These are phyloP conservation scores for Drosophila nikananu DNA, from an alignment of 1,140 invertebrate species.

Conservation along the genomic window DNA sequence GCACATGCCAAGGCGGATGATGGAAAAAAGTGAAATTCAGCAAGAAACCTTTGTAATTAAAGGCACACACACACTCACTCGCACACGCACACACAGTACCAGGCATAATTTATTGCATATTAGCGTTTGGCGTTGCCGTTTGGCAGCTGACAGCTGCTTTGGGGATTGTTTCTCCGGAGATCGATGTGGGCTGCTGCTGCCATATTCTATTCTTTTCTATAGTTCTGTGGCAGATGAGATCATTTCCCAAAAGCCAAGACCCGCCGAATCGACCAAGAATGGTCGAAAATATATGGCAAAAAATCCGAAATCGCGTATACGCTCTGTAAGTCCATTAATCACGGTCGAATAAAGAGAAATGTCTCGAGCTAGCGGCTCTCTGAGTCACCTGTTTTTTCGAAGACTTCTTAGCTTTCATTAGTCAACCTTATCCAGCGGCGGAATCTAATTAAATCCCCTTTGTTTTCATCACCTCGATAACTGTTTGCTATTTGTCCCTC, in stretches of 20 bases:
- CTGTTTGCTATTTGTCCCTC: conserved; percentile 48
- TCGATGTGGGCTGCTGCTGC: conserved; percentile 56
- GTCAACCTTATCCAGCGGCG: conserved; percentile 43
- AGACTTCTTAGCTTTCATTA: conserved; percentile 45
- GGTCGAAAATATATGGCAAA: conserved; percentile 40
- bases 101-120: conserved; percentile 47
- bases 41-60: conserved; percentile 45
- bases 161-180: conserved; percentile 49
- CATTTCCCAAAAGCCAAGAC: conserved; percentile 66
- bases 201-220: conserved; percentile 2
- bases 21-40: conserved; percentile 54
- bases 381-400: conserved; percentile 48
- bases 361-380: conserved; percentile 23
- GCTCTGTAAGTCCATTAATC: conserved; percentile 78
- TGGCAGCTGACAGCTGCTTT: conserved; percentile 40
- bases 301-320: conserved; percentile 39
- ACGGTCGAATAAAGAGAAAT: conserved; percentile 49
- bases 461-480: conserved; percentile 48
- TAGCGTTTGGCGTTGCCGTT: conserved; percentile 17
- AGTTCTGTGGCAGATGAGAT: conserved; percentile 63
- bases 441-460: conserved; percentile 58
- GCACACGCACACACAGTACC: conserved; percentile 3
- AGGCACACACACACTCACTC: conserved; percentile 6
- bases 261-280: conserved; percentile 25
- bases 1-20: conserved; percentile 38